Evolutionary conservation across 2,888 invertebrate species (phyloP), one percentile per base, ranked within the genome.

Genomic region (Xestia ashworthii): DNA sequence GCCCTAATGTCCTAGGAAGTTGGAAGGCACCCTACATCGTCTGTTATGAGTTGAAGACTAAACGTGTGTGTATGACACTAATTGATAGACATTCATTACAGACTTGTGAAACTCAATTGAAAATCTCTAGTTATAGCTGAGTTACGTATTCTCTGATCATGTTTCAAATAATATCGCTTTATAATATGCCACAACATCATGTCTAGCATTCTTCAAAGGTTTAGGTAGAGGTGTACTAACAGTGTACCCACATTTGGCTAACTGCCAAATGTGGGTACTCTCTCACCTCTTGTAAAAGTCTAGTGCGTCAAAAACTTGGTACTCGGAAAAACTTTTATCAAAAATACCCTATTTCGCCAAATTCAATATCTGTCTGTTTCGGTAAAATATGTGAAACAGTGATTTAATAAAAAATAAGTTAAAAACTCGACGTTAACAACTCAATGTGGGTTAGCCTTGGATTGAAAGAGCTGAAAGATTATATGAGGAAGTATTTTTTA

Each of bases 61-160:
- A 8, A 22, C 32, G 22, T 19, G 55, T 76, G 65, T 38, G 38
- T 38, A 60, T 60, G 72, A 72, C 72, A 66, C 9, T 66, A 58
- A 78, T 79, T 72, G 79, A 38, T 66, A 58, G 44, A 66, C 44
- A 53, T 67, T 72, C 5, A 72, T 66, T 44, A 55, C 14, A 65
- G 32, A 6, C 77, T 55, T 32, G 60, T 62, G 14, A 16, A 16
- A 78, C 12, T 69, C 16, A n/a, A 62, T 8, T 38, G n/a, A 68
- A 68, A 32, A 9, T 44, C 58, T 19, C 11, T n/a, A 76, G n/a
- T 60, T 60, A 25, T 5, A 32, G 25, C 48, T n/a, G 32, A 60
- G 12, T 58, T 44, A 44, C 44, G 44, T 60, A 19, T n/a, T 55
- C n/a, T 60, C 32, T 60, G 16, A 32, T 6, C 32, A 60, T 60